Evolutionary conservation across 1,140 invertebrate genomes (phyloP), one percentile per base, ranked within the genome.

Genomic region (honey bee (Apis mellifera)): DNA sequence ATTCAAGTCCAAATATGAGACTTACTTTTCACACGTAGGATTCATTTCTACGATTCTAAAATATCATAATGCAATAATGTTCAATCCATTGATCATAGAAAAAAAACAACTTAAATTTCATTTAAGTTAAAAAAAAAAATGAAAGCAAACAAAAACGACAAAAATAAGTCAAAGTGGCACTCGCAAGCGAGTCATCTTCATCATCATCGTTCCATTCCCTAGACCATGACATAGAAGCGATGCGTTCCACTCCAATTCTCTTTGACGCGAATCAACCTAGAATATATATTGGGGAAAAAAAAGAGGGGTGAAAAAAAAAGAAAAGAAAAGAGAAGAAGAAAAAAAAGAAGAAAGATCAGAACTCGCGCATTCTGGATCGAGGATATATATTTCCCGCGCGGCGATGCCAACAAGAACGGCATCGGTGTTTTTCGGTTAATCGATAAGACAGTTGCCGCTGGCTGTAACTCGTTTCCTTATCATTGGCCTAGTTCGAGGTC

Each of bases 401-500:
- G n/a, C 48, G 59, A 13, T 59, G 73, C 21, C 32, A 52, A 52
- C 70, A n/a, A 15, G 60, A 59, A 62, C 78, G 13, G 26, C 11
- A 57, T 15, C 50, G 48, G 19, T n/a, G 7, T 12, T 23, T 4
- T 52, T 78, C 68, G 76, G 70, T 78, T 70, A 80, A 84, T 80
- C 77, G 79, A 86, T 85, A 86, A 83, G 65, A 71, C 59, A 84
- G 23, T 84, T 81, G 71, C 82, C 74, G 60, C 50, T 73, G 71
- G 74, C 62, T 17, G 65, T 73, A 69, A 48, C 48, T 82, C 65
- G 82, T 73, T 71, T 59, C 62, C 75, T 86, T 87, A 86, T 86
- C 84, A 86, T 62, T 83, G 71, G 85, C 65, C 85, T 87, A 83
- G 82, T 87, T 86, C 73, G 72, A 64, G 68, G 83, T 65, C 77